Evolutionary conservation across 1,140 invertebrate species (phyloP).

Genomic region (Drosophila lowei): DNA sequence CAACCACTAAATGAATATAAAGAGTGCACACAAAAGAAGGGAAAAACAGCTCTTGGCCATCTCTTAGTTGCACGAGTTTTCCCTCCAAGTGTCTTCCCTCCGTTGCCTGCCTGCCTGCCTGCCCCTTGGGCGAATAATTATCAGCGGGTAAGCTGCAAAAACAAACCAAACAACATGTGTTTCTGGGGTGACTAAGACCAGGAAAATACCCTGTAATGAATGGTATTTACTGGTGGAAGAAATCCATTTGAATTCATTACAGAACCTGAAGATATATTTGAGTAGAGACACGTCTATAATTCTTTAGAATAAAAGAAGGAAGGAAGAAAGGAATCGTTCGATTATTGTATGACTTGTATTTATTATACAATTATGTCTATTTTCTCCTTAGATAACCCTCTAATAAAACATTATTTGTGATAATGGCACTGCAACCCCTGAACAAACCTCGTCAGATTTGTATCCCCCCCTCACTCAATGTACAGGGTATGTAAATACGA

Average conservation of each 20-base stretch:
- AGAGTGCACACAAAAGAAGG: not conserved
- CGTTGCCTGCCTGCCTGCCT: not conserved
- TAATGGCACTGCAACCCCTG: not conserved
- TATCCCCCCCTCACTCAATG: not conserved
- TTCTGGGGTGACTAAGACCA: not conserved
- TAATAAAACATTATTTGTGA: too few species aligned
- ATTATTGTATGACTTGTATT: too few species aligned
- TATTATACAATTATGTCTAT: too few species aligned
- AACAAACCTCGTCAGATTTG: not conserved
- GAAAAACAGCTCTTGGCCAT: conserved; percentile 19
- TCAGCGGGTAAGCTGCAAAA: conserved; percentile 40
- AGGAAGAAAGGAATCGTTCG: too few species aligned
- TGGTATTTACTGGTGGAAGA: too few species aligned
- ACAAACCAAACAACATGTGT: conserved; percentile 12
- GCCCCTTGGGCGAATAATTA: conserved; percentile 48
- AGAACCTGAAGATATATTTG: too few species aligned
- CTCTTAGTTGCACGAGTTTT: conserved; percentile 3
- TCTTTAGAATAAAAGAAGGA: too few species aligned
- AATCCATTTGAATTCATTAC: too few species aligned
- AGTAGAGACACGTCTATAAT: too few species aligned
- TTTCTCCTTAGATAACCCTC: too few species aligned
- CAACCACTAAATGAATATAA: conserved; percentile 5
- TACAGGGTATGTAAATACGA: conserved; percentile 27
- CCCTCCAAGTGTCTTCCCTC: not conserved
- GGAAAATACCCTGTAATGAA: not conserved